phyloP scores from a whole-genome alignment of 2,888 invertebrate genomes.

The Nomada flava region DNA sequence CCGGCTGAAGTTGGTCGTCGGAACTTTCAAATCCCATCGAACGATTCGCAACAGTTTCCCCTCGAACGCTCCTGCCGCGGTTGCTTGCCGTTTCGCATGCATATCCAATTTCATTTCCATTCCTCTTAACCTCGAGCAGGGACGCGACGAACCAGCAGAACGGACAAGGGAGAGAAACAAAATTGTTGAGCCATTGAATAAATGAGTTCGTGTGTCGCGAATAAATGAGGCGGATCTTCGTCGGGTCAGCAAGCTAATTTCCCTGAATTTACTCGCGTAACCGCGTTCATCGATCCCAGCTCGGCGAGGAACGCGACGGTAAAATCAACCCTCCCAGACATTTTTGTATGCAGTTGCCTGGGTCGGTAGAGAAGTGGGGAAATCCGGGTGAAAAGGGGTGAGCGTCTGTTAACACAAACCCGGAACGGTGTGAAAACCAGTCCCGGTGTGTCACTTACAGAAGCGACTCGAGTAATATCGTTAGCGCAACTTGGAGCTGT shows the following conservation, averaged over 20 bases:
- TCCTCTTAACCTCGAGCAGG: neutral
- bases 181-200: too few species aligned
- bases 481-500: conserved; percentile 35
- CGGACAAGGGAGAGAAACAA: neutral
- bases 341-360: neutral
- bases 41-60: conserved; percentile 3
- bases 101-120: neutral
- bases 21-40: conserved; percentile 26
- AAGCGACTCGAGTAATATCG: conserved; percentile 56
- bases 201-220: neutral
- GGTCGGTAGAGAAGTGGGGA: too few species aligned
- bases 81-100: neutral
- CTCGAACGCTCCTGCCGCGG: conserved; percentile 9
- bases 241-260: conserved; percentile 23
- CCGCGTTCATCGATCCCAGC: neutral
- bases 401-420: conserved; percentile 36
- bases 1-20: conserved; percentile 18
- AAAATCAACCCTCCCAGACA: conserved; percentile 18
- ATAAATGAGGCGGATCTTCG: neutral
- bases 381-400: neutral
- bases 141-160: neutral
- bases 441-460: conserved; percentile 46
- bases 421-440: neutral
- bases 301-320: too few species aligned
- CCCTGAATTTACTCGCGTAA: conserved; percentile 11